Evolutionary conservation across 2,797 vertebrate genomes (phyloP).

Genomic region (Emys orbicularis): DNA sequence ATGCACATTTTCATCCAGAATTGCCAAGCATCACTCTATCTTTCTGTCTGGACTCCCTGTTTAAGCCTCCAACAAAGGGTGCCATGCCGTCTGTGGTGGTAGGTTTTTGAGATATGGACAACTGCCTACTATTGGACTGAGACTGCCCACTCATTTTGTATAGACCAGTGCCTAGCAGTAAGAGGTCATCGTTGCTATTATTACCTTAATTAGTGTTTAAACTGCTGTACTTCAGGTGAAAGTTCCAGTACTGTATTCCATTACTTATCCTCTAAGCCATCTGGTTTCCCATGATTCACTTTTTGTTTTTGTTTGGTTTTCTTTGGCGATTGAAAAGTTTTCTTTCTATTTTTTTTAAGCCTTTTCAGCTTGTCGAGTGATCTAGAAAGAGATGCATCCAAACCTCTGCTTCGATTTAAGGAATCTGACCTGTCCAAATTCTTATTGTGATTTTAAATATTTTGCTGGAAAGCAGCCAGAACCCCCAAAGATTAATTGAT

Average conservation of each 20-base stretch:
- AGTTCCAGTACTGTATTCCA: not conserved
- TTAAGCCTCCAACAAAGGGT: not conserved
- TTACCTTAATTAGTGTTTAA: not conserved
- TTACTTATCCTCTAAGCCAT: not conserved
- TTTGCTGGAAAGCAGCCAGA: slow-evolving; percentile 3
- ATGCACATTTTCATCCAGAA: not conserved
- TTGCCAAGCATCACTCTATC: not conserved
- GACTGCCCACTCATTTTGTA: not conserved
- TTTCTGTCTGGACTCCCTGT: not conserved
- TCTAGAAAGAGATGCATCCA: not conserved
- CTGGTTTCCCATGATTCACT: not conserved
- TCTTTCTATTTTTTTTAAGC: not conserved
- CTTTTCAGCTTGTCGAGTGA: not conserved
- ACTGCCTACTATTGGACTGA: not conserved
- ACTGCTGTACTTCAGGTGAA: not conserved
- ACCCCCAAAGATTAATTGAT: not conserved
- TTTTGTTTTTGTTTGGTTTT: not conserved
- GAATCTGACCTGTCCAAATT: not conserved
- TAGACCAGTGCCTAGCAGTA: not conserved
- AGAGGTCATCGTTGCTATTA: not conserved
- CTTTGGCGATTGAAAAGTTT: accelerated
- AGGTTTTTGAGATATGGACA: not conserved
- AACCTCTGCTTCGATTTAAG: not conserved
- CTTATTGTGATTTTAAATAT: not conserved
- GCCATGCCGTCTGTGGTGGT: not conserved